phyloP scores from a whole-genome alignment of 2,888 invertebrate species.

The Papilio demoleus region DNA sequence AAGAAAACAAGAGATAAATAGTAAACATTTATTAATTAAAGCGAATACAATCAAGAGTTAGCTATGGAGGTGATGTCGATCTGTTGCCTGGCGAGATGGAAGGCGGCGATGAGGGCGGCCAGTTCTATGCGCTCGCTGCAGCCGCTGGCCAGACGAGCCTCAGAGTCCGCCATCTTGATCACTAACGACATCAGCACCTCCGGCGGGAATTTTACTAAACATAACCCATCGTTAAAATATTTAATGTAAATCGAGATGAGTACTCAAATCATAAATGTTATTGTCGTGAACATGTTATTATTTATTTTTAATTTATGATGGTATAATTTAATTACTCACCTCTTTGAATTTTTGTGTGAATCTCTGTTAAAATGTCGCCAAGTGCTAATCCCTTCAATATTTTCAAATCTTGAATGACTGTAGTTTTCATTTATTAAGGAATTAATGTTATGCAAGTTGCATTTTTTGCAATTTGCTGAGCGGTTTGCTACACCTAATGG shows the following conservation, averaged over 20 bases:
- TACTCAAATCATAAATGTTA: no score
- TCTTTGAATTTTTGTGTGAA: slow-evolving; percentile 94
- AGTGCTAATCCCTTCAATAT: slow-evolving; percentile 95
- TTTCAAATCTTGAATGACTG: slow-evolving; percentile 92
- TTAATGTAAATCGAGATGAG: no score
- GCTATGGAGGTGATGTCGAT: slow-evolving; percentile 49
- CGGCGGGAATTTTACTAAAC: slow-evolving; percentile 93
- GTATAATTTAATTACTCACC: slow-evolving; percentile 85
- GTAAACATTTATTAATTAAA: background rate
- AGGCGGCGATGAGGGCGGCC: slow-evolving; percentile 94
- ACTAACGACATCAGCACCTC: slow-evolving; percentile 90
- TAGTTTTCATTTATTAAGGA: slow-evolving; percentile 41
- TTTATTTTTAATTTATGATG: background rate
- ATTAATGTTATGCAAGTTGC: no score
- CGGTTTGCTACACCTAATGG: no score
- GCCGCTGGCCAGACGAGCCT: slow-evolving; percentile 92
- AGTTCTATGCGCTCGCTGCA: slow-evolving; percentile 96
- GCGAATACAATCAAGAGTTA: background rate
- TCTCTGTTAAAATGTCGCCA: slow-evolving; percentile 95
- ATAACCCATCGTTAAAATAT: background rate
- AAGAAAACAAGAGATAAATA: background rate
- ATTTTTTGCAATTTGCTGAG: no score
- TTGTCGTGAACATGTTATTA: background rate
- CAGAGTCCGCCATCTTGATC: slow-evolving; percentile 94
- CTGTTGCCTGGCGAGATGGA: slow-evolving; percentile 89